Evolutionary conservation across 2,113 vertebrate species (phyloP).

Genomic region (Hyla sarda): DNA sequence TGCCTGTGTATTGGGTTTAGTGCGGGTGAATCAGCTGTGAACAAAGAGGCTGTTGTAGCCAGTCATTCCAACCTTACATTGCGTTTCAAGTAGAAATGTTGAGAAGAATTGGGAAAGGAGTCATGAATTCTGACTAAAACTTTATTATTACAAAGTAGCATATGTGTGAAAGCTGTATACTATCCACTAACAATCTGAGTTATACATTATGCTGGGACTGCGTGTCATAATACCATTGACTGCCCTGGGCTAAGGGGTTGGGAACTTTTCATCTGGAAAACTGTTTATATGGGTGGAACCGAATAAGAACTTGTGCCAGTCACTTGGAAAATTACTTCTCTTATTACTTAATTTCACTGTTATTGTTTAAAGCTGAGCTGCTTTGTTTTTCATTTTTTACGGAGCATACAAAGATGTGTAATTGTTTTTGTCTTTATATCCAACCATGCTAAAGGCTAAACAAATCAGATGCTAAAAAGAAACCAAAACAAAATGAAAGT

Average conservation of each 20-base stretch:
- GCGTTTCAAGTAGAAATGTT: too few species aligned
- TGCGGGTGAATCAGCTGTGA: too few species aligned
- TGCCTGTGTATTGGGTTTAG: too few species aligned
- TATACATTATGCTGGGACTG: background rate
- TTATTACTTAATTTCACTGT: background rate
- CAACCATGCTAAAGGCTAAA: background rate
- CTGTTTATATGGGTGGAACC: constrained; percentile 17
- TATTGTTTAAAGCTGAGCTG: constrained; percentile 7
- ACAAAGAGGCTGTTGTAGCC: too few species aligned
- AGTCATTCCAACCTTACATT: too few species aligned
- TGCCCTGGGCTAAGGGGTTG: background rate
- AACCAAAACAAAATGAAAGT: background rate
- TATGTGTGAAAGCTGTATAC: background rate
- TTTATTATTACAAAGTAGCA: too few species aligned
- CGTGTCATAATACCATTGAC: background rate
- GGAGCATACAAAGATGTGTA: background rate
- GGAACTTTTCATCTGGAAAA: constrained; percentile 24
- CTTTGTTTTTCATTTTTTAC: background rate
- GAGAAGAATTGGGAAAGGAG: too few species aligned
- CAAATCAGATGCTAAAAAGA: background rate
- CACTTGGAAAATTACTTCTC: constrained; percentile 6
- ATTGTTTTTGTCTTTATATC: background rate
- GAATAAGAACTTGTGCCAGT: constrained; percentile 20
- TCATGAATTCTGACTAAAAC: too few species aligned
- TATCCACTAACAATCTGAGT: background rate